Percentiles rank a stretch among this genome's conserved stretches.
Conservation (phyloP, 2,797 vertebrate genomes). For the Syngnathus rostellatus region DNA sequence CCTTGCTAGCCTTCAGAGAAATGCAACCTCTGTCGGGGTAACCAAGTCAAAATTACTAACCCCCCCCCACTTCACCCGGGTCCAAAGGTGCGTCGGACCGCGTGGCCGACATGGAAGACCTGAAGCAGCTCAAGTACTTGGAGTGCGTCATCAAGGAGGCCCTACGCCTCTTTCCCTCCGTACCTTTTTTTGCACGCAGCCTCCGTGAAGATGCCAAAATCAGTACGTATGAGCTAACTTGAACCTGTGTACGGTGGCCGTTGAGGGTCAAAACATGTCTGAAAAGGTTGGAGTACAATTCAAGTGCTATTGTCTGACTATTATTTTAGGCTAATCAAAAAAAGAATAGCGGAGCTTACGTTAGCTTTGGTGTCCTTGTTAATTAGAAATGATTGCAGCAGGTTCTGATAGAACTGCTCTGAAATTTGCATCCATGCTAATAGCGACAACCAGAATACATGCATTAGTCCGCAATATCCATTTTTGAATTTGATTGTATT, state of each 20-base stretch:
- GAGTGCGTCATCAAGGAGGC: constrained; percentile 89
- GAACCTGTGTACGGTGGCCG: too few relatives aligned
- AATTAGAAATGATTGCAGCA: too few relatives aligned
- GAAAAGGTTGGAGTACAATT: too few relatives aligned
- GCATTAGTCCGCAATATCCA: too few relatives aligned
- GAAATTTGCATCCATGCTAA: too few relatives aligned
- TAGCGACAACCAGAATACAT: too few relatives aligned
- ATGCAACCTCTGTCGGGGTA: not conserved
- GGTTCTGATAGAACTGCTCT: too few relatives aligned
- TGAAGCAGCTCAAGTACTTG: constrained; percentile 86
- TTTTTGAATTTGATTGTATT: not conserved
- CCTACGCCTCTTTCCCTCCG: constrained; percentile 84
- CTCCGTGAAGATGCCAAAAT: constrained; percentile 72
- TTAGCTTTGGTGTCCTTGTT: too few relatives aligned
- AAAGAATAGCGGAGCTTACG: too few relatives aligned
- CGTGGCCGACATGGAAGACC: constrained; percentile 71
- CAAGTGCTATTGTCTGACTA: too few relatives aligned
- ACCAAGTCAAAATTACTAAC: not conserved
- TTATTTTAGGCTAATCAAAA: too few relatives aligned
- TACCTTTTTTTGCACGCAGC: constrained; percentile 80
- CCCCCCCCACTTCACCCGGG: too few relatives aligned
- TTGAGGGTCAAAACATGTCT: not conserved
- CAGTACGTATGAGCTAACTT: constrained; percentile 1
- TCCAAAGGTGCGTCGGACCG: constrained; percentile 71
- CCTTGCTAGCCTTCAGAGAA: not conserved